Percentiles rank a stretch among this genome's conserved stretches.
Evolutionary conservation across 2,797 vertebrate genomes (phyloP).

Genomic region (Morelia viridis): DNA sequence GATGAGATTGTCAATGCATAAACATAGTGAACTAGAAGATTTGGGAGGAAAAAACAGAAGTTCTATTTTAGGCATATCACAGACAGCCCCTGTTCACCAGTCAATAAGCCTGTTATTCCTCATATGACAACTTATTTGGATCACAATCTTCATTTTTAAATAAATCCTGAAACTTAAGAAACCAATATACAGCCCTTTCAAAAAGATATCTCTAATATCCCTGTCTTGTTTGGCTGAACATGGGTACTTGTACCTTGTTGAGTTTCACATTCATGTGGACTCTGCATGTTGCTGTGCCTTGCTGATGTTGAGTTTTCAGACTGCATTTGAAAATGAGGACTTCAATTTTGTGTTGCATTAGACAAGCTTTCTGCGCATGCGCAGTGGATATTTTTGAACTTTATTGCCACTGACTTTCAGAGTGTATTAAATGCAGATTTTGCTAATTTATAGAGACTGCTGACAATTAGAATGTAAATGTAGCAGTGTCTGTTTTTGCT

Average conservation of each 20-base stretch:
- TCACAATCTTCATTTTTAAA: background rate
- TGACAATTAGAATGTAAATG: background rate
- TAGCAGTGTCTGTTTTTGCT: background rate
- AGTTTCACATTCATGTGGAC: background rate
- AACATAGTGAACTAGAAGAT: background rate
- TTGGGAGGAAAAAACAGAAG: background rate
- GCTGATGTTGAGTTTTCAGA: background rate
- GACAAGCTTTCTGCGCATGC: background rate
- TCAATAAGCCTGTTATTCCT: background rate
- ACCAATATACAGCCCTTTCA: background rate
- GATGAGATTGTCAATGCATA: background rate
- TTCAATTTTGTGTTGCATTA: background rate
- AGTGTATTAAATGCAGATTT: background rate
- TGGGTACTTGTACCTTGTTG: background rate
- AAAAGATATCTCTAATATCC: background rate
- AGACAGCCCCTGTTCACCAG: background rate
- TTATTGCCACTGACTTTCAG: background rate
- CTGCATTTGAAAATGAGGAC: background rate
- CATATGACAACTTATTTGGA: background rate
- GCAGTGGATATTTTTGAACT: background rate
- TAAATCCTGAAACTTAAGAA: background rate
- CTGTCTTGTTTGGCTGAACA: background rate
- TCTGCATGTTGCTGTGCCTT: background rate
- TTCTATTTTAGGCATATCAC: background rate
- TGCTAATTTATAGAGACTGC: background rate